phyloP scores from a whole-genome alignment of 2,888 invertebrate genomes.

The Lasiommata megera region DNA sequence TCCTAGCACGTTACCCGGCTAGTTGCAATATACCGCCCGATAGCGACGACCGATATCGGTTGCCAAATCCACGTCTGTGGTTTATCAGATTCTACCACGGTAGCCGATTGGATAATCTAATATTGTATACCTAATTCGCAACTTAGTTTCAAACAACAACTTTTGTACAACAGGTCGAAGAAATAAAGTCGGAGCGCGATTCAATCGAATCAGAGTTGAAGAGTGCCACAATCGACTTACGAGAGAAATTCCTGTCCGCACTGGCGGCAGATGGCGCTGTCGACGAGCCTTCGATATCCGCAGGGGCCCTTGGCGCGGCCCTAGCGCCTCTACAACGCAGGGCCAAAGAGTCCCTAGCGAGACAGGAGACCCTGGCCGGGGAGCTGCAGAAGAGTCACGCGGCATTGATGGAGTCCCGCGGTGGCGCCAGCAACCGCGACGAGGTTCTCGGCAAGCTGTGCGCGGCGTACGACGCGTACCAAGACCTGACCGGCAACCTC shows the following conservation, averaged over 20 bases:
- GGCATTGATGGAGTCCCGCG: slow-evolving; percentile 82
- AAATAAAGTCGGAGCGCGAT: slow-evolving; percentile 93
- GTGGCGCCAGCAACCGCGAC: slow-evolving; percentile 86
- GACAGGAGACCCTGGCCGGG: slow-evolving; percentile 75
- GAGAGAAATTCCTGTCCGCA: slow-evolving; percentile 88
- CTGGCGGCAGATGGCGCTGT: slow-evolving; percentile 93
- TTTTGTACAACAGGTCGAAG: slow-evolving; percentile 82
- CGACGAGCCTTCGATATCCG: slow-evolving; percentile 89
- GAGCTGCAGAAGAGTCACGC: slow-evolving; percentile 74
- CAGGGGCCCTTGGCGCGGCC: slow-evolving; percentile 90
- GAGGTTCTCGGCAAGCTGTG: slow-evolving; percentile 91
- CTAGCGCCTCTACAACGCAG: slow-evolving; percentile 90
- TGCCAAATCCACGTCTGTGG: too few relatives aligned
- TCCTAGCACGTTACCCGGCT: too few relatives aligned
- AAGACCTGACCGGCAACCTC: slow-evolving; percentile 94
- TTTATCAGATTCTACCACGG: too few relatives aligned
- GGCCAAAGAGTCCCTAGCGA: slow-evolving; percentile 86
- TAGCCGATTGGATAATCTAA: too few relatives aligned
- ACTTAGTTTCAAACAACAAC: too few relatives aligned
- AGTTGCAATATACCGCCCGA: too few relatives aligned
- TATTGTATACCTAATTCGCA: too few relatives aligned
- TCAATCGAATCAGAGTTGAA: slow-evolving; percentile 87
- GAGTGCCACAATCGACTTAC: slow-evolving; percentile 87
- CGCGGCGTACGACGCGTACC: slow-evolving; percentile 95
- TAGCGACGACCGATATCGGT: too few relatives aligned